These are phyloP conservation scores for Argynnis bischoffii DNA, from an alignment of 2,888 invertebrate genomes.

Conservation along the genomic window DNA sequence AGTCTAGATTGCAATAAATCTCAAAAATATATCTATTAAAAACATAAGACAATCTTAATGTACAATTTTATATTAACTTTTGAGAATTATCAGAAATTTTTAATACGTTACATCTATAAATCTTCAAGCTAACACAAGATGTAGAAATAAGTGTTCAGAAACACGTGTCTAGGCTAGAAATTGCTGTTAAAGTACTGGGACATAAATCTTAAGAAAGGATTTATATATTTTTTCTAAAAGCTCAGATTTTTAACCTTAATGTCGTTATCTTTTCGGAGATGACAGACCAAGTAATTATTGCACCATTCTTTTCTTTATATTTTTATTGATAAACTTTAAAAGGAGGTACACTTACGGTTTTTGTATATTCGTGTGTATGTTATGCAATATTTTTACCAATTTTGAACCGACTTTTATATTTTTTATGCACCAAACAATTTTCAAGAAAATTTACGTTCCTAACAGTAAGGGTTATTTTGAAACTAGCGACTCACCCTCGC, in stretches of 20 bases:
- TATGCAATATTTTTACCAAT: no score
- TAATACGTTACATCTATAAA: slow-evolving; percentile 25
- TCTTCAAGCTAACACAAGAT: slow-evolving; percentile 18
- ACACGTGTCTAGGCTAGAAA: slow-evolving; percentile 22
- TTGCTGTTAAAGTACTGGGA: slow-evolving; percentile 6
- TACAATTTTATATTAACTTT: background rate
- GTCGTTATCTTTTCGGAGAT: background rate
- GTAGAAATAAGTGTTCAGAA: slow-evolving; percentile 15
- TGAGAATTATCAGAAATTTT: slow-evolving; percentile 23
- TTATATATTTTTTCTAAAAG: slow-evolving; percentile 4
- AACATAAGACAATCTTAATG: background rate
- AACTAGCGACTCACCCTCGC: no score
- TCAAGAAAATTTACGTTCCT: no score
- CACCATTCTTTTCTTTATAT: no score
- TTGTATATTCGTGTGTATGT: no score
- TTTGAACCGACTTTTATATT: no score
- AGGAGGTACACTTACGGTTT: no score
- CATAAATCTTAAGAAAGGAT: slow-evolving; percentile 22
- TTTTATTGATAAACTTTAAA: no score
- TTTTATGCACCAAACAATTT: no score
- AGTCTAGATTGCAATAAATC: background rate
- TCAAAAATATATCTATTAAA: background rate
- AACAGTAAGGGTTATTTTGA: no score
- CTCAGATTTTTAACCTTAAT: background rate
- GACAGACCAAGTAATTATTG: background rate